Evolutionary conservation across 1,140 invertebrate species (phyloP), one percentile per base, ranked within the genome.

Genomic region (Drosophila hydei): DNA sequence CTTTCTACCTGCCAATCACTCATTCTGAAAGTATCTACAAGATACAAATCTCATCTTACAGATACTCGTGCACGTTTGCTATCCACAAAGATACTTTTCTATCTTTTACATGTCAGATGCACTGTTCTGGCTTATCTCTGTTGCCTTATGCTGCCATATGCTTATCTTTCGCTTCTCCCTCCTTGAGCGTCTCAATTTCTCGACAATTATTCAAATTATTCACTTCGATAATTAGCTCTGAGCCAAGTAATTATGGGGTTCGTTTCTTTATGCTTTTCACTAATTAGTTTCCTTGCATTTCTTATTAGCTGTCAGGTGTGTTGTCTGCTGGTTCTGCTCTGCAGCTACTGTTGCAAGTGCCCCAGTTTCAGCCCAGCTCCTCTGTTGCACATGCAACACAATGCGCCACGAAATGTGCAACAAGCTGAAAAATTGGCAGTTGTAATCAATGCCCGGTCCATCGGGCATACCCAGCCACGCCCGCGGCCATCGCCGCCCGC

Each of bases 381-480:
- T 30, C 48, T n/a, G n/a, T 4, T 9, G 33, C n/a, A 50, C 50
- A 55, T 42, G 54, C 38, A 76, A 69, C 63, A 45, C 16, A 67
- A 64, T 63, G 73, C 69, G 60, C 60, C 42, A 61, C 54, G 9
- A 33, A 33, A 54, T 78, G 77, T 74, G 74, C 77, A 77, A 79
- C 77, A 79, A 73, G 74, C 70, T 73, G 69, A 77, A 79, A 79
- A 79, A 79, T 77, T 74, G 74, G 50, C 50, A 70, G 70, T 77
- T 79, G 74, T 77, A 77, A 77, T 79, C 74, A 79, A 79, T 79
- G 74, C 71, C 50, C 55, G 60, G 59, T 64, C 48, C 62, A 58
- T 52, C 65, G 58, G 65, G 65, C 52, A 52, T 60, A 3, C 12
- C 19, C 27, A 3, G 1, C 14, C 5, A 14, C 59, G 6, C 16